Base-by-base conservation (phyloP, 2,888 invertebrate genomes). In the Torymus auratus region DNA sequence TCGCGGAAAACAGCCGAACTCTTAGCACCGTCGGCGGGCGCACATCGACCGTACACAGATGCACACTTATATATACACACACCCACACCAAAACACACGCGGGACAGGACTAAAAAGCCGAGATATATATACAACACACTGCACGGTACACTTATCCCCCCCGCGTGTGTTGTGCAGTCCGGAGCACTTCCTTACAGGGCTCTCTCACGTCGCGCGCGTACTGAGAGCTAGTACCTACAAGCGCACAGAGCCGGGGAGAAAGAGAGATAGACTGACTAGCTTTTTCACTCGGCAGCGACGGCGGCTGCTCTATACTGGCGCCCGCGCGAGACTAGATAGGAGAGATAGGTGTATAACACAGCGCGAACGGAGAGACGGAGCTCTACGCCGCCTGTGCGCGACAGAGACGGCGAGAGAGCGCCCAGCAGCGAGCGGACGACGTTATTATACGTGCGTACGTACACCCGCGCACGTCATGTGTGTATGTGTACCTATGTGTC, bases 171-270 rank as follows among this genome's bases (percentile, higher is more conserved):
- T 50, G 64, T 15, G 41, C 11, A 20, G 56, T 14, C 17, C 56
- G 50, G 23, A 28, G 56, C 62, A 79, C 74, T 74, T 79, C 79
- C 79, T 79, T 79, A 74, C 79, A 67, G 78, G 78, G 78, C 71
- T 78, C 78, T 71, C 60, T 58, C 60, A 50, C 41, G 12, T 41
- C 14, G 50, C 60, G 62, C 75, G 68, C 68, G 53, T 2, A 41
- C 41, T 7, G 41, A 41, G 41, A 41, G 41, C 7, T 41, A 7
- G 7, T 41, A 41, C n/a, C n/a, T n/a, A n/a, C 41, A 41, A 5
- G 7, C 41, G 41, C 41, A 41, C 7, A 41, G 41, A 41, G 41
- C 41, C 41, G 41, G 41, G 41, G 3, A 28, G 28, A 28, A 41
- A 41, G 7, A 41, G 41, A 41, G 41, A 41, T 41, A 41, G 7